Conservation (phyloP, 2,797 vertebrate species). For the Clarias fuscus region DNA sequence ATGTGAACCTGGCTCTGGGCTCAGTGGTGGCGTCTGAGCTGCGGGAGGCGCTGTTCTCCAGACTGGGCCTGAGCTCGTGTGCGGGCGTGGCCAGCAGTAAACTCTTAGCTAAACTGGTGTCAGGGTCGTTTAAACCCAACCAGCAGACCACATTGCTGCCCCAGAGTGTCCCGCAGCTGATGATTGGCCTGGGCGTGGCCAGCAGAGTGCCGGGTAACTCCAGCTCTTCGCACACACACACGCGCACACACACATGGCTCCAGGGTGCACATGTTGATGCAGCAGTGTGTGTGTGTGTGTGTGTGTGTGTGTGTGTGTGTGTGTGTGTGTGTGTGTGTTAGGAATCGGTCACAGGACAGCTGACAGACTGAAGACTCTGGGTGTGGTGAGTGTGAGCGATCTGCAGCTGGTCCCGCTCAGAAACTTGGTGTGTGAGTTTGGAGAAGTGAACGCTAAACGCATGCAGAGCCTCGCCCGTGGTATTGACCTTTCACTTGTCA, state of each 20-base stretch:
- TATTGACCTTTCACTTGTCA: slow-evolving; percentile 80
- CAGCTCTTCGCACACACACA: not conserved
- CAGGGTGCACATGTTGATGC: not conserved
- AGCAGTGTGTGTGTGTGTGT: not conserved
- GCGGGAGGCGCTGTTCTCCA: slow-evolving; percentile 70
- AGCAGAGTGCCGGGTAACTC: slow-evolving; percentile 83
- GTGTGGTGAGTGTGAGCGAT: slow-evolving; percentile 74
- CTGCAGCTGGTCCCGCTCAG: slow-evolving; percentile 76
- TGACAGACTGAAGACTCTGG: slow-evolving; percentile 78
- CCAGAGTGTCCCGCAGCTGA: slow-evolving; percentile 73
- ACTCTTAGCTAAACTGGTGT: slow-evolving; percentile 86
- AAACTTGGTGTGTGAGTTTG: slow-evolving; percentile 78
- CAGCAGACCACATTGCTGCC: slow-evolving; percentile 88
- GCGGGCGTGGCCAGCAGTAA: slow-evolving; percentile 87
- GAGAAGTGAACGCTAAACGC: slow-evolving; percentile 72
- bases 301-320: not conserved
- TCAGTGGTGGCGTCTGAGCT: slow-evolving; percentile 85
- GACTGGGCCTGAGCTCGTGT: slow-evolving; percentile 84
- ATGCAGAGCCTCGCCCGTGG: slow-evolving; percentile 82
- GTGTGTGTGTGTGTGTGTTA: slow-evolving; percentile 51
- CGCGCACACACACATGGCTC: not conserved
- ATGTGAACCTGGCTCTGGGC: slow-evolving; percentile 75
- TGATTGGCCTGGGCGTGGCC: slow-evolving; percentile 72
- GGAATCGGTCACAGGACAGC: slow-evolving; percentile 85
- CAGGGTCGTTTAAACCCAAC: slow-evolving; percentile 87